phyloP scores from a whole-genome alignment of 2,888 invertebrate species.

The Rotaria magnacalcarata region DNA sequence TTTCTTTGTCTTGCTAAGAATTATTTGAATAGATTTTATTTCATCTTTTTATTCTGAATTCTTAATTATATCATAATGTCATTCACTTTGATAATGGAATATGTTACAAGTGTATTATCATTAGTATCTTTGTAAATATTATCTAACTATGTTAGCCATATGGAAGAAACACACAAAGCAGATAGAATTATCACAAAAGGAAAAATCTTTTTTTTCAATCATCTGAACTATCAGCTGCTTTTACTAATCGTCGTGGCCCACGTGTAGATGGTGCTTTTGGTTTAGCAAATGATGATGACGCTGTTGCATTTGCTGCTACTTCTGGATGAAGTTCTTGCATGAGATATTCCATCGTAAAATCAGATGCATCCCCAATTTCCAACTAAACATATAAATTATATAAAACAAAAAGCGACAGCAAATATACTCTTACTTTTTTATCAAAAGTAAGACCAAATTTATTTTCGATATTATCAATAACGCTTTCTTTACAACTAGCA shows the following conservation, averaged over 20 bases:
- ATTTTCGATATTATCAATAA: conserved; percentile 30
- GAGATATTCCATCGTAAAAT: conserved; percentile 10
- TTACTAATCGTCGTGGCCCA: not conserved
- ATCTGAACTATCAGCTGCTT: not conserved
- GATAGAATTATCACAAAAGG: not conserved
- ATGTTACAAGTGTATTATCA: no score
- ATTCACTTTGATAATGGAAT: no score
- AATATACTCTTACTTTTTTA: not conserved
- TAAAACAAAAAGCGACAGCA: not conserved
- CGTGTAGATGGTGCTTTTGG: not conserved
- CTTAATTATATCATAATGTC: no score
- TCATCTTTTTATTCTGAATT: no score
- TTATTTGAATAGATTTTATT: no score
- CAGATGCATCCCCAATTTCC: not conserved
- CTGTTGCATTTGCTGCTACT: not conserved
- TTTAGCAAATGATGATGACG: conserved; percentile 10
- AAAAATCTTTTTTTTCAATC: not conserved
- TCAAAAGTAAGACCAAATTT: not conserved
- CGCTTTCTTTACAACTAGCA: conserved; percentile 79
- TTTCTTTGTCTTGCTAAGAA: no score
- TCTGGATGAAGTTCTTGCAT: conserved; percentile 10
- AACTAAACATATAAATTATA: not conserved
- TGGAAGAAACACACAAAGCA: not conserved
- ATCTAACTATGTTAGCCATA: no score
- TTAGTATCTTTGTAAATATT: no score